Percentiles rank a stretch among this genome's conserved stretches.
Evolutionary conservation across 2,113 vertebrate genomes (phyloP).

Genomic region (Rafetus swinhoei): DNA sequence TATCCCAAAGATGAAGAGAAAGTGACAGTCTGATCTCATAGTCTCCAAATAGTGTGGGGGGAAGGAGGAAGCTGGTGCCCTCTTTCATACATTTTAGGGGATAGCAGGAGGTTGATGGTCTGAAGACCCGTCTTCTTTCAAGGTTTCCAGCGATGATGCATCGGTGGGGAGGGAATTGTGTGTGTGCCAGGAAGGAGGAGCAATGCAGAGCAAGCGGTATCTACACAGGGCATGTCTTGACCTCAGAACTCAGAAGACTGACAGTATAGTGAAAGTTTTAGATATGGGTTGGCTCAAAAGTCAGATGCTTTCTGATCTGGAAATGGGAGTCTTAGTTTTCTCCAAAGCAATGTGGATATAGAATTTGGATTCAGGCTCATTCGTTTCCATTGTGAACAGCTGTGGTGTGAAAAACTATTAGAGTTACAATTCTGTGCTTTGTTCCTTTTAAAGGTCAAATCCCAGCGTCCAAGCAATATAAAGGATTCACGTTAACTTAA

Average conservation of each 20-base stretch:
- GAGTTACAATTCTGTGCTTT: accelerated
- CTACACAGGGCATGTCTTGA: neutral
- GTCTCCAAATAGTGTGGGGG: neutral
- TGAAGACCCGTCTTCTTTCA: neutral
- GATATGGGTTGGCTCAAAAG: neutral
- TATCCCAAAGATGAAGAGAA: neutral
- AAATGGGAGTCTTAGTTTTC: neutral
- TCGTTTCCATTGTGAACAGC: accelerated
- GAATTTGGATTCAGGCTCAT: neutral
- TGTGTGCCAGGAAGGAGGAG: neutral
- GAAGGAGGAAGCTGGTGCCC: neutral
- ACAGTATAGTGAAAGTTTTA: neutral
- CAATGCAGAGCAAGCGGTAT: neutral
- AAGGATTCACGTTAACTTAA: neutral
- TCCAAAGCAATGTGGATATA: neutral
- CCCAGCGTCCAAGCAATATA: neutral
- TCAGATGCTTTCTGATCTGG: accelerated
- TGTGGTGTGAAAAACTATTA: neutral
- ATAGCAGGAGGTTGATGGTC: neutral
- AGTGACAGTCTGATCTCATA: neutral
- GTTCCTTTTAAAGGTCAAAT: neutral
- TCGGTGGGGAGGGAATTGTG: neutral
- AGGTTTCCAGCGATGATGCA: neutral
- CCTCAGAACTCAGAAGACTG: neutral
- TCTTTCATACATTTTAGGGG: neutral